Evolutionary conservation across 2,113 vertebrate genomes (phyloP).

Genomic region (Siniperca knerii): DNA sequence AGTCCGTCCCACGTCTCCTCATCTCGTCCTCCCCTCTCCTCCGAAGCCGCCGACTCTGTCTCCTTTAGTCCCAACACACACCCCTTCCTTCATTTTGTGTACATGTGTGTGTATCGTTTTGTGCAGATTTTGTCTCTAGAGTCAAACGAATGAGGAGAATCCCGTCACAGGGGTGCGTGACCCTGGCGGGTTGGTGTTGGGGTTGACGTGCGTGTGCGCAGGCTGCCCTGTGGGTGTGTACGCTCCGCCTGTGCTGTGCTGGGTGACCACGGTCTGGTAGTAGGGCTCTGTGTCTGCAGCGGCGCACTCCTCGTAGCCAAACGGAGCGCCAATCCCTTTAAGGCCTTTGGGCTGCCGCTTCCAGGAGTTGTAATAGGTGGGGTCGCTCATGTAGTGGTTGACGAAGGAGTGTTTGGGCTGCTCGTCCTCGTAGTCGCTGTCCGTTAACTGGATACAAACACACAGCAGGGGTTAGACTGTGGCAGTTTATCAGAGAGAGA

Average conservation of each 20-base stretch:
- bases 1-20: conserved; percentile 47
- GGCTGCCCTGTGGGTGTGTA: conserved; percentile 92
- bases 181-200: conserved; percentile 82
- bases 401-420: conserved; percentile 96
- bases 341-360: conserved; percentile 92
- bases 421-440: conserved; percentile 94
- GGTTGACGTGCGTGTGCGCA: conserved; percentile 77
- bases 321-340: conserved; percentile 79
- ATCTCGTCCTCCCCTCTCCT: conserved; percentile 28
- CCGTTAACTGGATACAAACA: conserved; percentile 84
- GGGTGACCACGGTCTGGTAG: conserved; percentile 95
- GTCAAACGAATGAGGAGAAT: conserved; percentile 98
- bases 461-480: not conserved
- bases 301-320: conserved; percentile 90
- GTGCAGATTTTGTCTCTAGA: conserved; percentile 56
- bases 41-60: conserved; percentile 9
- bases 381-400: conserved; percentile 99
- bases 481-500: not conserved
- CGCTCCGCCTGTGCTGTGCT: conserved; percentile 94
- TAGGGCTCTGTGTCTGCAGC: conserved; percentile 85
- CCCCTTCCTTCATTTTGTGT: conserved; percentile 37
- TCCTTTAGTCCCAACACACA: conserved; percentile 58
- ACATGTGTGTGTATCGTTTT: conserved; percentile 40
- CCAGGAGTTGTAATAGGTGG: conserved; percentile 97
- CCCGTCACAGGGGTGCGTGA: conserved; percentile 95